Evolutionary conservation across 2,797 vertebrate genomes (phyloP).

Genomic region (Siniperca obscura): DNA sequence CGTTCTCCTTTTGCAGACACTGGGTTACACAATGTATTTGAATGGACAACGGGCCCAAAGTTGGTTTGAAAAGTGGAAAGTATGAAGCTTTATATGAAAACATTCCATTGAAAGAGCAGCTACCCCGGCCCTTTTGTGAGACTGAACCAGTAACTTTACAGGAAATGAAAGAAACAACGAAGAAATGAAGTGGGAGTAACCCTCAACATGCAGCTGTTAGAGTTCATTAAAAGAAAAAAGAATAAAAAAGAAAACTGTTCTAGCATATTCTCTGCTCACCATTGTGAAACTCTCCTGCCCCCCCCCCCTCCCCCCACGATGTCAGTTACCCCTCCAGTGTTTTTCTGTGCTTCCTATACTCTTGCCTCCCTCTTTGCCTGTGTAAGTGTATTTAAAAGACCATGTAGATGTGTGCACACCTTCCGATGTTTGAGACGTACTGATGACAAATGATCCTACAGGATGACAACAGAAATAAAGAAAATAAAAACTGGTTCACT

Average conservation of each 20-base stretch:
- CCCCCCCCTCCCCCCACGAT: conserved; percentile 3
- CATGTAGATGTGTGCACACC: conserved; percentile 91
- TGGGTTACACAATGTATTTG: conserved; percentile 29
- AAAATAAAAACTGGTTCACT: conserved; percentile 68
- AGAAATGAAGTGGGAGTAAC: conserved; percentile 71
- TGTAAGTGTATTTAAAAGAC: conserved; percentile 93
- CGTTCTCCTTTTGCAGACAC: conserved; percentile 24
- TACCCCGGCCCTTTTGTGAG: conserved; percentile 31
- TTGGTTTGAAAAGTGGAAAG: conserved; percentile 45
- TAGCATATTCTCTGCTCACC: conserved; percentile 90
- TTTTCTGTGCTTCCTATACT: conserved; percentile 87
- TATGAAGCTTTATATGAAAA: conserved; percentile 70
- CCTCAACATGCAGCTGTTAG: conserved; percentile 85
- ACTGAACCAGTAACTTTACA: conserved; percentile 17
- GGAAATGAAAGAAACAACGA: conserved; percentile 9
- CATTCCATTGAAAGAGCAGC: conserved; percentile 68
- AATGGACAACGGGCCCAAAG: conserved; percentile 21
- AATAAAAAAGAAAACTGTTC: conserved; percentile 82
- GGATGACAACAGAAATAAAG: conserved; percentile 86
- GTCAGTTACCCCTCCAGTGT: conserved; percentile 86
- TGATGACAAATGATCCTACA: conserved; percentile 86
- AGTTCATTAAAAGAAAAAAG: conserved; percentile 52
- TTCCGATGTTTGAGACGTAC: conserved; percentile 84
- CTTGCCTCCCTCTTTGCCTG: conserved; percentile 69
- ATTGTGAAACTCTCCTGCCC: conserved; percentile 88